Conservation (phyloP, 2,888 invertebrate species). For the Morpho achilles region DNA sequence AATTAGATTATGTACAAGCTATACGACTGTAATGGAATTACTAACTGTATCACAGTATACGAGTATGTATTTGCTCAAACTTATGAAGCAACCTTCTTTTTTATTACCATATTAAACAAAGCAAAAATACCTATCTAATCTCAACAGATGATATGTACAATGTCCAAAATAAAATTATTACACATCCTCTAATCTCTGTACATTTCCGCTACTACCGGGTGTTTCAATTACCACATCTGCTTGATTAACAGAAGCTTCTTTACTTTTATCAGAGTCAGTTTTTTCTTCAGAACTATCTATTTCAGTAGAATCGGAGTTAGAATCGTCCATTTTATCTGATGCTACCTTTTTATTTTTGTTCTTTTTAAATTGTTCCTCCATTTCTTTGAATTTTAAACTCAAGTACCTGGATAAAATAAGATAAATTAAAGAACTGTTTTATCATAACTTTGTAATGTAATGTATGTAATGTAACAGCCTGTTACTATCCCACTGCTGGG, state of each 20-base stretch:
- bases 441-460: background rate
- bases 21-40: background rate
- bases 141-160: no score
- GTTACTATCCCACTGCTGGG: no score
- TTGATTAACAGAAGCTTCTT: slow-evolving; percentile 43
- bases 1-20: slow-evolving; percentile 2
- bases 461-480: no score
- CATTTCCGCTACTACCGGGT: slow-evolving; percentile 63
- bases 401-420: slow-evolving; percentile 80
- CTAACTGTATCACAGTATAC: slow-evolving; percentile 3
- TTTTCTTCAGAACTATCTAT: slow-evolving; percentile 32
- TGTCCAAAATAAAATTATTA: slow-evolving; percentile 6
- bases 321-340: slow-evolving; percentile 36
- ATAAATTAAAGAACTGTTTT: background rate
- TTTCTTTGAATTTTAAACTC: slow-evolving; percentile 90
- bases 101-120: no score
- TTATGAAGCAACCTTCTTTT: background rate
- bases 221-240: slow-evolving; percentile 59
- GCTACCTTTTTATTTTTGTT: slow-evolving; percentile 77
- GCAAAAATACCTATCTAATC: no score
- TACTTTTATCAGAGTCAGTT: slow-evolving; percentile 28
- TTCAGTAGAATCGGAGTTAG: slow-evolving; percentile 14
- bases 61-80: background rate
- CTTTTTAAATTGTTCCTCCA: slow-evolving; percentile 89
- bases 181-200: slow-evolving; percentile 54